A percentile compares a stretch with the other conserved stretches of the same genome.
Evolutionary conservation across 2,888 invertebrate species (phyloP).

Genomic region (Drosophila seclusa): DNA sequence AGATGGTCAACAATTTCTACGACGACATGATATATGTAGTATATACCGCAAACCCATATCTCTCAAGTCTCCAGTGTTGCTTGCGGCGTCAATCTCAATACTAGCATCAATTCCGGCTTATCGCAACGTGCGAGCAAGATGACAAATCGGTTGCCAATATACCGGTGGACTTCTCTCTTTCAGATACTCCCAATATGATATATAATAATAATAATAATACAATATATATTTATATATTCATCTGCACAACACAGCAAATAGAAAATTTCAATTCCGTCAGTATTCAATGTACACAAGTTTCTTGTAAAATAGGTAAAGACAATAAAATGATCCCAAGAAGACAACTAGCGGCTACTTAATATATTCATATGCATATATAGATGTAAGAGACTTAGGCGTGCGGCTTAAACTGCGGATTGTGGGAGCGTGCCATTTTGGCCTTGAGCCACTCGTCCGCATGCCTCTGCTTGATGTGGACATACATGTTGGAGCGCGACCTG

Average conservation of each 20-base stretch:
- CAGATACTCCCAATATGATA: not conserved
- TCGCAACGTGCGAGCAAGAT: not conserved
- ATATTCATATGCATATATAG: not conserved
- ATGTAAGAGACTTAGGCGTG: constrained; percentile 15
- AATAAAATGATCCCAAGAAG: constrained; percentile 4
- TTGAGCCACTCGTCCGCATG: constrained; percentile 80
- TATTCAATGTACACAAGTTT: constrained; percentile 1
- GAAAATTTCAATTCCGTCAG: constrained; percentile 1
- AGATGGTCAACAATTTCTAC: not conserved
- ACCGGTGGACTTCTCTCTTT: not conserved
- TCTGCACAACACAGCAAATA: not conserved
- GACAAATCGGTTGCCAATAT: not conserved
- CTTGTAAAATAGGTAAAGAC: constrained; percentile 1
- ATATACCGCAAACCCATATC: not conserved
- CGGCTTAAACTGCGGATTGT: constrained; percentile 67
- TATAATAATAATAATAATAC: not conserved
- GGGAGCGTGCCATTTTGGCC: constrained; percentile 77
- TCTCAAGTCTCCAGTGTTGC: not conserved
- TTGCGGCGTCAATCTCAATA: not conserved
- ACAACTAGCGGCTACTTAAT: constrained; percentile 1
- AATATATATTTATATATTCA: not conserved
- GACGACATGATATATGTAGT: not conserved
- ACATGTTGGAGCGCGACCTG: constrained; percentile 82
- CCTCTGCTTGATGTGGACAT: constrained; percentile 80
- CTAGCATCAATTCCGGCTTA: not conserved